Evolutionary conservation across 2,113 vertebrate genomes (phyloP).

Genomic region (Connochaetes taurinus): DNA sequence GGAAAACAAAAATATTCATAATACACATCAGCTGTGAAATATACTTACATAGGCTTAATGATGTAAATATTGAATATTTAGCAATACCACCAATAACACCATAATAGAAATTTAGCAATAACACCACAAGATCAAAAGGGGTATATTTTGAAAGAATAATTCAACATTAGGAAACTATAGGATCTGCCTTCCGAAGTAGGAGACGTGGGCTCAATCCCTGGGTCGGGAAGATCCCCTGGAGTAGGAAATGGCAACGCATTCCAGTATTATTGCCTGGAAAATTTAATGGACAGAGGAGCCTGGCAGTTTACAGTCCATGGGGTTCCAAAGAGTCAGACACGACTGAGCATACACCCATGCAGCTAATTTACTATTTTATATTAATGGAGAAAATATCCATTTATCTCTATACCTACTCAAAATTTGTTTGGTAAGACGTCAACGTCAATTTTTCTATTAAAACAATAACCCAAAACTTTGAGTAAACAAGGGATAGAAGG

Average conservation of each 20-base stretch:
- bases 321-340: neutral
- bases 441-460: neutral
- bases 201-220: neutral
- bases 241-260: neutral
- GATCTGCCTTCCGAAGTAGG: neutral
- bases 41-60: neutral
- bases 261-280: neutral
- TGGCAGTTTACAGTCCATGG: neutral
- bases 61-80: neutral
- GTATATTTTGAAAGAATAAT: neutral
- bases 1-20: neutral
- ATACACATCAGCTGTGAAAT: neutral
- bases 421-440: neutral
- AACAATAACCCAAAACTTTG: neutral
- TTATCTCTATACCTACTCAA: neutral
- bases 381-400: neutral
- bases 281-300: neutral
- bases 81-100: neutral
- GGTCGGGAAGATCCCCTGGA: neutral
- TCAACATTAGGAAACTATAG: neutral
- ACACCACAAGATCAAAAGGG: neutral
- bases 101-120: neutral
- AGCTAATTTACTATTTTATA: neutral
- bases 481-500: neutral
- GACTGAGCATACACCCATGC: neutral